A percentile compares a stretch with the other conserved stretches of the same genome.
Evolutionary conservation across 2,888 invertebrate species (phyloP).

Genomic region (Protophormia terraenovae): DNA sequence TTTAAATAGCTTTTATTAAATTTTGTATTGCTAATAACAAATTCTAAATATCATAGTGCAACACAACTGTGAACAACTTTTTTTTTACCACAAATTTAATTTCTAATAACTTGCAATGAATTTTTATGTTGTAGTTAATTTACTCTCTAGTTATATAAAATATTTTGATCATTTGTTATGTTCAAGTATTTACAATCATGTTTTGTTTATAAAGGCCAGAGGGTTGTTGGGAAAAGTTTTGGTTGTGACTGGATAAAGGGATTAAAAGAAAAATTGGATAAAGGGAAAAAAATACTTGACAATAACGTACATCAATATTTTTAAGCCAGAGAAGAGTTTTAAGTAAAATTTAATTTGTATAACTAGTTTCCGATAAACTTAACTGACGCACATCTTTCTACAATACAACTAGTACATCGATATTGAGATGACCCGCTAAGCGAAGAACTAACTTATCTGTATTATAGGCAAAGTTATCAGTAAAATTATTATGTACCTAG

Average conservation of each 20-base stretch:
- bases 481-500: too few species aligned
- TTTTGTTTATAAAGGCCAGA: background rate
- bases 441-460: too few species aligned
- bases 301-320: too few species aligned
- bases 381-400: too few species aligned
- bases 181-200: slow-evolving; percentile 1
- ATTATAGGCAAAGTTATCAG: too few species aligned
- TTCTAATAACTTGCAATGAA: slow-evolving; percentile 18
- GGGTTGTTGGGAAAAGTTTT: background rate
- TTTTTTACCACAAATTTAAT: slow-evolving; percentile 34
- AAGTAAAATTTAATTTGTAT: too few species aligned
- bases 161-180: slow-evolving; percentile 27
- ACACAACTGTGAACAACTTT: slow-evolving; percentile 6
- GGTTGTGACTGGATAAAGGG: background rate
- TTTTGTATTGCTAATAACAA: background rate
- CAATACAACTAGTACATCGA: too few species aligned
- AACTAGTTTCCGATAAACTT: too few species aligned
- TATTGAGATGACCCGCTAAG: too few species aligned
- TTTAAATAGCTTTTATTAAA: background rate
- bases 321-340: too few species aligned
- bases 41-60: slow-evolving; percentile 11
- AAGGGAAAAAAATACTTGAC: too few species aligned
- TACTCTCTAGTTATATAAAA: slow-evolving; percentile 4
- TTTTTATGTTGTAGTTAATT: slow-evolving; percentile 20
- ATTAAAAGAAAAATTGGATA: too few species aligned